Conservation (phyloP, 1,140 invertebrate species). For the Acromyrmex charruanus region DNA sequence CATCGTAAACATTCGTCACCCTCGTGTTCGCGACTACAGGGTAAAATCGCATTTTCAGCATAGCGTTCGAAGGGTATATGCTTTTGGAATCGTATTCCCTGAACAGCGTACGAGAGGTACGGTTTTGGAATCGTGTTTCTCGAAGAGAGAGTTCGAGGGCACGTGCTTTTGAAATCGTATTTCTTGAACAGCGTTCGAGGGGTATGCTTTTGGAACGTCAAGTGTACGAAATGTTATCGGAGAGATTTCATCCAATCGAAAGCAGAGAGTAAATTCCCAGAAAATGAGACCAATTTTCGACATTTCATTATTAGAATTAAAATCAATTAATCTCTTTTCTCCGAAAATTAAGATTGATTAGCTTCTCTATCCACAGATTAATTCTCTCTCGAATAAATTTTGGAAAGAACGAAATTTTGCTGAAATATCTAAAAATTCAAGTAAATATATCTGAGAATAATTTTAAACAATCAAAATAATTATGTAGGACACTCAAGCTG, state of each 20-base stretch:
- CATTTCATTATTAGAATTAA: not conserved
- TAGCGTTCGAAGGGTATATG: not conserved
- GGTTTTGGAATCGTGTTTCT: too few relatives aligned
- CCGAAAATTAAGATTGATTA: not conserved
- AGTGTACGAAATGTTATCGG: not conserved
- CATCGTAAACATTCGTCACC: constrained; percentile 62
- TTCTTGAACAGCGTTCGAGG: not conserved
- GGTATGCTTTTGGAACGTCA: not conserved
- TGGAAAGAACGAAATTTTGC: too few relatives aligned
- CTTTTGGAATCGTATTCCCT: constrained; percentile 8
- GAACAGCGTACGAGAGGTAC: not conserved
- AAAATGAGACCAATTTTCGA: not conserved
- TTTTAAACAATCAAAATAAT: too few relatives aligned
- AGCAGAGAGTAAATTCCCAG: not conserved
- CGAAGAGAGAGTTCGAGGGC: too few relatives aligned
- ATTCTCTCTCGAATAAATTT: not conserved
- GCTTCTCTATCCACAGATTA: not conserved
- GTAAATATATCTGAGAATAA: too few relatives aligned
- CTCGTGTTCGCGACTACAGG: constrained; percentile 24
- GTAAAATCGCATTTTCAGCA: constrained; percentile 21
- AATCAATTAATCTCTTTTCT: not conserved
- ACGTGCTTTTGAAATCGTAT: too few relatives aligned
- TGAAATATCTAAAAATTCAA: too few relatives aligned
- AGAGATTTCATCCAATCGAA: not conserved
- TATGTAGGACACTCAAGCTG: too few relatives aligned